Conservation (phyloP, 2,113 vertebrate genomes). For the Rhinolophus sinicus region DNA sequence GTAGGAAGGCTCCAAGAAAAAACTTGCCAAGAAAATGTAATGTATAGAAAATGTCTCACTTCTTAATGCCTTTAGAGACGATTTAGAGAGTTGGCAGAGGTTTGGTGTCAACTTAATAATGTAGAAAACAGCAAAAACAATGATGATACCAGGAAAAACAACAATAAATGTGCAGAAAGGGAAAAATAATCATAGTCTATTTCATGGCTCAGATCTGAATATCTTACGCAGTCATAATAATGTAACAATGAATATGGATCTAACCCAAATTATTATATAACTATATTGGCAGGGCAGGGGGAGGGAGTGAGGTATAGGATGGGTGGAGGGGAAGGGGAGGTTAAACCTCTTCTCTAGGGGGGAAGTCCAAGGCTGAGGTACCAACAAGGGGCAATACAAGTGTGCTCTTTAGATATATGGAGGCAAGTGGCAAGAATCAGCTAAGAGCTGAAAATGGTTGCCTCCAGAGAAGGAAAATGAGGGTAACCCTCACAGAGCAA, state of each 20-base stretch:
- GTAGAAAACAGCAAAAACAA: slow-evolving; percentile 45
- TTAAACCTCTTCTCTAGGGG: background rate
- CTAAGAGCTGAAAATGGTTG: background rate
- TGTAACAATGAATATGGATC: background rate
- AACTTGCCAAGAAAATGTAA: background rate
- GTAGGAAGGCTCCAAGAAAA: background rate
- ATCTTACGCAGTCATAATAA: background rate
- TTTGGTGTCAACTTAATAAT: background rate
- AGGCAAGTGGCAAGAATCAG: background rate
- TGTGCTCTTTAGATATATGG: background rate
- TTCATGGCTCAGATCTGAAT: background rate
- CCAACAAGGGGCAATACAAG: background rate
- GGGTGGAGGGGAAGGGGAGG: background rate
- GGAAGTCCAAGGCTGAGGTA: background rate
- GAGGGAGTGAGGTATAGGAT: background rate
- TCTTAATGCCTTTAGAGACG: background rate
- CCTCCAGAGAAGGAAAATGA: background rate
- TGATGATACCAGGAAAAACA: background rate
- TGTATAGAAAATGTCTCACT: background rate
- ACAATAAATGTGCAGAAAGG: background rate
- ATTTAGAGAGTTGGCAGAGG: background rate
- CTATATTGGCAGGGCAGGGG: background rate
- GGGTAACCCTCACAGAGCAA: background rate
- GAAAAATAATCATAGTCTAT: background rate
- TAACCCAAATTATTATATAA: background rate